Evolutionary conservation across 2,797 vertebrate genomes (phyloP).

Genomic region (Gorsachius magnificus): DNA sequence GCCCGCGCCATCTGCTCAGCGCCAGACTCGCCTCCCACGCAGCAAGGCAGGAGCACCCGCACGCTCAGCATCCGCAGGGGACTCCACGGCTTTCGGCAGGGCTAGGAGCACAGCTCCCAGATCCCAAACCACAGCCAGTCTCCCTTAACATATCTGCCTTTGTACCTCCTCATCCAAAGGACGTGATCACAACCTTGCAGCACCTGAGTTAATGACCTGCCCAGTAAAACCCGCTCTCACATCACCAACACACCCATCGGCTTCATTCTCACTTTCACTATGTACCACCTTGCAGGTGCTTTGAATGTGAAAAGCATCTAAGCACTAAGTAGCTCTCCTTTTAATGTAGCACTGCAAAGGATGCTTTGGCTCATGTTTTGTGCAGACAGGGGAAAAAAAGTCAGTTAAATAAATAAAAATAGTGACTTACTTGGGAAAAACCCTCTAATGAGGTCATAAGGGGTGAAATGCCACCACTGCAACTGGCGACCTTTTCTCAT

Average conservation of each 20-base stretch:
- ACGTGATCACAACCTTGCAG: background rate
- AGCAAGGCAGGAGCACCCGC: background rate
- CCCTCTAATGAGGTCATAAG: slow-evolving; percentile 21
- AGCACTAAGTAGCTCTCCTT: background rate
- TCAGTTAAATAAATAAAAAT: background rate
- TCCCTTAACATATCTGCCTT: background rate
- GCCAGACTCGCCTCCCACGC: background rate
- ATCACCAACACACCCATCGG: background rate
- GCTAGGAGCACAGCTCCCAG: background rate
- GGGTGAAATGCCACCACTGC: slow-evolving; percentile 6
- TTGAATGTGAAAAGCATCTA: background rate
- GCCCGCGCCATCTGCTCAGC: background rate
- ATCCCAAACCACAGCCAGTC: background rate
- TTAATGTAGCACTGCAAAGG: background rate
- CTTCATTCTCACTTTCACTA: background rate
- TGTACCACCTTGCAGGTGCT: background rate
- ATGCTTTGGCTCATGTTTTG: background rate
- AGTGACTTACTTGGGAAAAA: background rate
- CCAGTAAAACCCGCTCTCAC: background rate
- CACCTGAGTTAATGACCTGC: background rate
- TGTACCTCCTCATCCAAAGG: background rate
- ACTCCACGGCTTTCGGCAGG: background rate
- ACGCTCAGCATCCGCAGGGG: background rate
- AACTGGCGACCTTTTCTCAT: slow-evolving; percentile 2
- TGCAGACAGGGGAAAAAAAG: background rate